phyloP scores from a whole-genome alignment of 2,113 vertebrate genomes.

The Orcinus orca region DNA sequence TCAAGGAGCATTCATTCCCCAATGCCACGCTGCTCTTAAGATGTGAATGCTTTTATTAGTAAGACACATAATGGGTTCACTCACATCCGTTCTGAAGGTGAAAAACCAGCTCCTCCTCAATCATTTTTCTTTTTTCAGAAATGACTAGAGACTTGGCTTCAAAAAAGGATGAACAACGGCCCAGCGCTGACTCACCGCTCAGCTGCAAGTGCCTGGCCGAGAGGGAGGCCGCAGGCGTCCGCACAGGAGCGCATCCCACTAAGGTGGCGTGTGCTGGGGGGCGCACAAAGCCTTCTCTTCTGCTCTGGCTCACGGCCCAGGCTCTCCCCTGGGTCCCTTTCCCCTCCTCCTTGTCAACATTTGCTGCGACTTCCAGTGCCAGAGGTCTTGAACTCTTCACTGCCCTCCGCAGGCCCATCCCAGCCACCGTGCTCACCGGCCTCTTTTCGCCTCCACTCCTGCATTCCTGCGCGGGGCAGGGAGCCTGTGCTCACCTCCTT shows the following conservation, averaged over 20 bases:
- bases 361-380: fast-evolving
- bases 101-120: not conserved
- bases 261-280: not conserved
- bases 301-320: not conserved
- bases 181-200: slow-evolving; percentile 20
- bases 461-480: not conserved
- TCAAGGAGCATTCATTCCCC: not conserved
- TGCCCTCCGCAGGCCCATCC: not conserved
- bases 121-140: slow-evolving; percentile 35
- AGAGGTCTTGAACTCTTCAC: not conserved
- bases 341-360: not conserved
- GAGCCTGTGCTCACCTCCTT: not conserved
- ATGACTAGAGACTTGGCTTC: slow-evolving; percentile 42
- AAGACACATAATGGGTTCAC: not conserved
- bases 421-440: not conserved
- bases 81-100: not conserved
- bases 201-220: not conserved
- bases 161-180: slow-evolving; percentile 26
- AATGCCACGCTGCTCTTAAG: not conserved
- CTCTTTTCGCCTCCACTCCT: fast-evolving
- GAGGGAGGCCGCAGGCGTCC: not conserved
- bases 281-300: not conserved
- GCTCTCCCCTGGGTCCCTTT: not conserved
- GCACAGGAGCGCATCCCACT: not conserved
- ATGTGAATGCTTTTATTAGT: not conserved